Base-by-base conservation (phyloP, 2,113 vertebrate species). In the Pantherophis guttatus region DNA sequence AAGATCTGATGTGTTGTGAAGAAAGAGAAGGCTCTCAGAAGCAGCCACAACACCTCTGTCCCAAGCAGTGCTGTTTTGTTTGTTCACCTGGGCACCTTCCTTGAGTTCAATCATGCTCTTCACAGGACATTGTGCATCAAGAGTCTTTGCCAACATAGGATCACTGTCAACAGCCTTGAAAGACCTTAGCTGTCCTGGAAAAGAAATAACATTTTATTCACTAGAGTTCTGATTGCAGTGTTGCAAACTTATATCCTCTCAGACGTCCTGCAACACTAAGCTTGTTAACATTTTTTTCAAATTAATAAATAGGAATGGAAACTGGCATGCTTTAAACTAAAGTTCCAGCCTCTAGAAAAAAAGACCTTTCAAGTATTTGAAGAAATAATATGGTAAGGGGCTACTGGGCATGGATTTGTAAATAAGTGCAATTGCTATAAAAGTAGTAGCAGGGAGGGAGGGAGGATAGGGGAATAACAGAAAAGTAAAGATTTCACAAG, bases 121-220 rank as follows among this genome's bases (percentile, higher is more conserved):
- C 65, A 98, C 99, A 0, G 99, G 99, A 97, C 99, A 99, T 95
- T 98, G 99, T 50, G 97, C 93, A 33, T 99, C 98, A 48, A 99
- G 98, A 12, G 96, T 98, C 90, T 95, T 98, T 87, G 97, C 98
- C 55, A 98, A 95, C 91, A 97, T 91, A 0, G 98, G 98, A 93
- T 99, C 98, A 92, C 99, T 99, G 96, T 99, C 99, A 93, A 98
- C 90, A 7, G 99, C 98, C 92, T 99, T 98, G 94, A 98, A 99
- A 13, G 95, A 52, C 0, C 95, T 97, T 2, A 96, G 3, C 1
- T 98, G 91, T 29, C 99, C 99, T 99, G 65, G n/a, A 93, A 93
- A 94, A 26, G 91, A 91, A 75, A n/a, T 0, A 81, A 81, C 33
- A 81, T 21, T 44, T 81, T 81, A 81, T 81, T 81, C 33, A 81